Conservation (phyloP, 2,113 vertebrate genomes). For the Rostratula benghalensis region DNA sequence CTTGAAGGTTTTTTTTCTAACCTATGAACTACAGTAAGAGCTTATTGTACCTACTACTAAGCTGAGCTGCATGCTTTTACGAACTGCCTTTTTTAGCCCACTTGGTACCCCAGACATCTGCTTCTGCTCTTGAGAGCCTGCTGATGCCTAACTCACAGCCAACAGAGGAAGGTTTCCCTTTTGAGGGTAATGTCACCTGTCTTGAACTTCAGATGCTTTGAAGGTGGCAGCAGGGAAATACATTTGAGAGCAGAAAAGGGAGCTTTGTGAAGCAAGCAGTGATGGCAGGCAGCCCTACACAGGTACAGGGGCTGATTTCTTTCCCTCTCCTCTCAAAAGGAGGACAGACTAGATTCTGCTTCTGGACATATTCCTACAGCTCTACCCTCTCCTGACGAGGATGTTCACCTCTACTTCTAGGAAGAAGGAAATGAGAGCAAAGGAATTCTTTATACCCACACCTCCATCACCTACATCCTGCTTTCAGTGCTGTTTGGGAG, state of each 20-base stretch:
- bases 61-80: not conserved
- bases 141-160: not conserved
- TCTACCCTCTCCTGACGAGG: not conserved
- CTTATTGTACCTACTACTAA: not conserved
- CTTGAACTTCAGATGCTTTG: not conserved
- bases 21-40: not conserved
- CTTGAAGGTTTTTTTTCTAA: not conserved
- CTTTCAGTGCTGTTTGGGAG: fast-evolving
- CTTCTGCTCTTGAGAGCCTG: not conserved
- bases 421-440: not conserved
- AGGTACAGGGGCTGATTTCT: fast-evolving
- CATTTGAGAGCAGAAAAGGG: not conserved
- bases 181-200: fast-evolving
- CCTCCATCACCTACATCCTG: fast-evolving
- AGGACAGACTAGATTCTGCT: not conserved
- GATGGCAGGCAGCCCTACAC: not conserved
- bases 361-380: fast-evolving
- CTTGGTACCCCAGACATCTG: not conserved
- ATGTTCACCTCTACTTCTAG: not conserved
- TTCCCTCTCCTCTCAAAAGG: not conserved
- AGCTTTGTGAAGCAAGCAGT: not conserved
- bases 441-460: not conserved
- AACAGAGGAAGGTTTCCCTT: not conserved
- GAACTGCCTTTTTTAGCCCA: not conserved
- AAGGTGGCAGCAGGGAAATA: not conserved